Base-by-base conservation (phyloP, 2,113 vertebrate genomes). In the Myotis brandtii region DNA sequence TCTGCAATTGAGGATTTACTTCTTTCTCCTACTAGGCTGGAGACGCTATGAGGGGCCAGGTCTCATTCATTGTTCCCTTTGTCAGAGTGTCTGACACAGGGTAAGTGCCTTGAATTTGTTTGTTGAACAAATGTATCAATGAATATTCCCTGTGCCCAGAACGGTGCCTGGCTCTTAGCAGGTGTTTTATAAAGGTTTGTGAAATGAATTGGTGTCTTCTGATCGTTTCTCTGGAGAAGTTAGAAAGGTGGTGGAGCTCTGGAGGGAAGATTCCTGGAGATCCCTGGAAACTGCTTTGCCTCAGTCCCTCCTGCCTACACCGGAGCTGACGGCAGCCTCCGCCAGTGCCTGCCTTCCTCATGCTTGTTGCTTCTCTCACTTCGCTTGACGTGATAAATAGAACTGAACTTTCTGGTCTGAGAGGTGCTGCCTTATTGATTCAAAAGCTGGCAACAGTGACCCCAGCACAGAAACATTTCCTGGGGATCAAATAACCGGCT, bases 401-500 rank as follows among this genome's bases (percentile, higher is more conserved):
- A 93, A 95, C 48, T 93, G 76, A 96, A 96, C 95, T 90, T 25
- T 96, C 84, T 93, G 85, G 84, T 80, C 96, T 64, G 62, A 94
- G 54, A 96, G 93, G 94, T 93, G 91, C 83, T 94, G 96, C 86
- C 92, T 96, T 97, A 82, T 92, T 95, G 94, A 97, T 95, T 96
- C 96, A 83, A 96, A 95, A n/a, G 77, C 94, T 86, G 88, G 93
- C 91, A 83, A 97, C 77, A 91, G 85, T 97, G 97, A 98, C 96
- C 97, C 95, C 18, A 16, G 77, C 91, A 89, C 91, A 96, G 96
- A 97, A 97, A 97, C 97, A 98, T 93, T 98, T 98, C 97, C 97
- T 98, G 96, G 91, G 94, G 96, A 97, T 98, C 97, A 97, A 97
- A 97, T 98, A 95, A 97, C 97, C 12, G 59, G 94, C 96, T 94